phyloP scores from a whole-genome alignment of 2,113 vertebrate genomes.

The Pogona vitticeps region DNA sequence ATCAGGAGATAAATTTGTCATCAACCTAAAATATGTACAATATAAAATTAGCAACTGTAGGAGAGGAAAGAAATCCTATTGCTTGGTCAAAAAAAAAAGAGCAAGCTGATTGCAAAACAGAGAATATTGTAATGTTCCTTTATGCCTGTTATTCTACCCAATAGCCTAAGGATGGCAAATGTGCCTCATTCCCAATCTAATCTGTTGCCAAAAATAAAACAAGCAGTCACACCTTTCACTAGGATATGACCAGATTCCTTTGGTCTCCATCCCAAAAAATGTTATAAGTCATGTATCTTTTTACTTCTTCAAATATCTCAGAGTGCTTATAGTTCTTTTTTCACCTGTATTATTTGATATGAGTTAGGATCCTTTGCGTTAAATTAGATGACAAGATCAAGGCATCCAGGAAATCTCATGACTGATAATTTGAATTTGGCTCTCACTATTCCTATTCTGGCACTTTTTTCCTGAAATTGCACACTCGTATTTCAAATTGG shows the following conservation, averaged over 20 bases:
- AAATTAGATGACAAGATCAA: not conserved
- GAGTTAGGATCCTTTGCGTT: no score
- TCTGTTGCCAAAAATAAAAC: not conserved
- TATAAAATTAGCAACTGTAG: constrained; percentile 7
- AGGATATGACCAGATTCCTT: not conserved
- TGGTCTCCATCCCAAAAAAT: no score
- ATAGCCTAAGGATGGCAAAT: fast-evolving
- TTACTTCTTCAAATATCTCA: not conserved
- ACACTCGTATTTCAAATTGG: no score
- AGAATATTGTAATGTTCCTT: not conserved
- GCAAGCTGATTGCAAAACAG: not conserved
- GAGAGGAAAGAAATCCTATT: not conserved
- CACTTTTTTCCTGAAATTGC: not conserved
- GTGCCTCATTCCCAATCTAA: fast-evolving
- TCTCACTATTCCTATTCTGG: not conserved
- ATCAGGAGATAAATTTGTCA: constrained; percentile 45
- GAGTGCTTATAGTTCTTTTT: no score
- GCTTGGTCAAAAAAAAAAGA: constrained; percentile 13
- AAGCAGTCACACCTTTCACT: not conserved
- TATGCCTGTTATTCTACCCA: not conserved
- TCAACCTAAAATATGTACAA: constrained; percentile 12
- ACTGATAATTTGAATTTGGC: not conserved
- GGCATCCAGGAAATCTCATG: not conserved
- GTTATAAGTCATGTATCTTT: no score
- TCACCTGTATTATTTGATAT: no score